These are phyloP conservation scores for Nannobrachium achirus DNA, from an alignment of 2,113 vertebrate genomes.

Conservation along the genomic window DNA sequence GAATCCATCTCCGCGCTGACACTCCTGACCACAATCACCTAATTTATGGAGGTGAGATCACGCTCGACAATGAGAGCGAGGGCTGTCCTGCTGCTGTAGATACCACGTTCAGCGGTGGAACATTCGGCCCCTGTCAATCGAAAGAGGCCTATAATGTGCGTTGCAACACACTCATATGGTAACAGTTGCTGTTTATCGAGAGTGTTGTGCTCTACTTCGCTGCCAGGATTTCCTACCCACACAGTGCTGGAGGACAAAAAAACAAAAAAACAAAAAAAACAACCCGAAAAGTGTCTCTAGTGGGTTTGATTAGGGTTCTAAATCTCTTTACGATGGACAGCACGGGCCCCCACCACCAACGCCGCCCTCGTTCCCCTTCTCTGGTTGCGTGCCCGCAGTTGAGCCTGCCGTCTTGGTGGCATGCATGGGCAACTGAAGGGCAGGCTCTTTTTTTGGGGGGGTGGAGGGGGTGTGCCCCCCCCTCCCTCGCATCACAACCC, in stretches of 20 bases:
- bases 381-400: conserved; percentile 46
- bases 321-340: conserved; percentile 19
- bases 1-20: conserved; percentile 35
- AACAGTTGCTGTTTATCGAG: conserved; percentile 46
- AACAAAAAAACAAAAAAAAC: not conserved
- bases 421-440: conserved; percentile 67
- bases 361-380: not conserved
- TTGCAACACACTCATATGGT: conserved; percentile 38
- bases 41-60: conserved; percentile 46
- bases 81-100: conserved; percentile 3
- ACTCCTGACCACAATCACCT: conserved; percentile 24
- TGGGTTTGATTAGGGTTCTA: conserved; percentile 37
- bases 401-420: conserved; percentile 47
- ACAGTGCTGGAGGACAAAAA: conserved; percentile 26
- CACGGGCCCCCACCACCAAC: not conserved
- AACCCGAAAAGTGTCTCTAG: conserved; percentile 13
- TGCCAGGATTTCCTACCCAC: conserved; percentile 32
- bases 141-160: conserved; percentile 27
- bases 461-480: not conserved
- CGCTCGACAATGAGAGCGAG: conserved; percentile 34
- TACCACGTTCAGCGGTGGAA: not conserved
- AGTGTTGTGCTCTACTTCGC: conserved; percentile 31
- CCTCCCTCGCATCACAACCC: conserved; percentile 45
- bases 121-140: conserved; percentile 15
- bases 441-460: conserved; percentile 45